phyloP scores from a whole-genome alignment of 2,797 vertebrate species.

The Danio kyathit region DNA sequence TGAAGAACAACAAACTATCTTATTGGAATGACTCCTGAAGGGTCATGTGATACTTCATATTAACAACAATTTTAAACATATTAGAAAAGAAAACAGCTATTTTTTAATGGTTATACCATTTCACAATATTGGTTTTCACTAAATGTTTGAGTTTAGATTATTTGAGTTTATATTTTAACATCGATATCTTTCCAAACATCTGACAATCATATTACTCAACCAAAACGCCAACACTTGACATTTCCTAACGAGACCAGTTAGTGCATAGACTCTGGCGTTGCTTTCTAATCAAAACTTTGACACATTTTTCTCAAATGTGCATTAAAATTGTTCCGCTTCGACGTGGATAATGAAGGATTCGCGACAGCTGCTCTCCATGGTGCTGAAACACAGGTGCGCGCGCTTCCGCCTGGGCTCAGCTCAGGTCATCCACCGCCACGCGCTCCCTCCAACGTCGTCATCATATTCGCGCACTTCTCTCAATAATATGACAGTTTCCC shows the following conservation, averaged over 20 bases:
- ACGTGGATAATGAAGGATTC: not conserved
- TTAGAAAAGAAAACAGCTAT: no score
- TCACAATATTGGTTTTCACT: no score
- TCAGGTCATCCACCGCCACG: constrained; percentile 33
- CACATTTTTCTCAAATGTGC: not conserved
- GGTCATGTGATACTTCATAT: no score
- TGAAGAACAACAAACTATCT: no score
- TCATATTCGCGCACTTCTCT: not conserved
- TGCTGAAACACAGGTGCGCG: constrained; percentile 62
- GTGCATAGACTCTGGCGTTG: not conserved
- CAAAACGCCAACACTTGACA: not conserved
- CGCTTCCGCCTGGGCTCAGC: not conserved
- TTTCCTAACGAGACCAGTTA: not conserved
- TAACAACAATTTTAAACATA: no score
- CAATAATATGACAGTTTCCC: not conserved
- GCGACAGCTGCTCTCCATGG: constrained; percentile 62
- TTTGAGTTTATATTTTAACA: no score
- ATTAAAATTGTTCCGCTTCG: constrained; percentile 2
- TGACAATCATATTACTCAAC: no score
- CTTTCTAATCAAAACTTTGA: not conserved
- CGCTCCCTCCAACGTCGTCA: constrained; percentile 14
- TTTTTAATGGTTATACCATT: no score
- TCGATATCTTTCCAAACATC: no score
- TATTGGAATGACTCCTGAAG: no score
- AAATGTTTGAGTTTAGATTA: no score